A percentile compares a stretch with the other conserved stretches of the same genome.
Conservation (phyloP, 2,113 vertebrate species). For the Rhynchomys soricoides region DNA sequence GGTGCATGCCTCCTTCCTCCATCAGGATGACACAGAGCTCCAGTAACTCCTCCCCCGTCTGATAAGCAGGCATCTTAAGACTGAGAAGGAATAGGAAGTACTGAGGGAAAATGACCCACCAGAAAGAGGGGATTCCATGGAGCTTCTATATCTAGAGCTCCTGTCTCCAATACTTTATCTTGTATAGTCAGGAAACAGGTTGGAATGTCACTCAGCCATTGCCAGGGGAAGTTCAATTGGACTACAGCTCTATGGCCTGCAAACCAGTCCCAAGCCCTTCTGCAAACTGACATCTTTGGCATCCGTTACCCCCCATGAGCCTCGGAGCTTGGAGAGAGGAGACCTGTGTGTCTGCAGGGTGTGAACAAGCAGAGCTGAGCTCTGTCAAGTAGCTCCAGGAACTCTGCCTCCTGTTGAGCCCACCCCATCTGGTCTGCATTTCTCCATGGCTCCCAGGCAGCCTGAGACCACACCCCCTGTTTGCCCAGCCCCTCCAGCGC, state of each 20-base stretch:
- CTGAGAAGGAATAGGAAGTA: neutral
- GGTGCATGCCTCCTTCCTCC: neutral
- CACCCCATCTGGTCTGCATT: slow-evolving; percentile 82
- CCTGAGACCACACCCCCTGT: neutral
- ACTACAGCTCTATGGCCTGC: neutral
- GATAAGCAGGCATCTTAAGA: neutral
- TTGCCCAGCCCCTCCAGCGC: neutral
- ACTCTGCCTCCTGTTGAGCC: neutral
- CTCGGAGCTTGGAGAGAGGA: neutral
- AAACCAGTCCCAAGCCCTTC: neutral
- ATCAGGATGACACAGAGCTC: neutral
- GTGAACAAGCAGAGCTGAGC: neutral
- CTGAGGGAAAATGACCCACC: neutral
- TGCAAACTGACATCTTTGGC: neutral
- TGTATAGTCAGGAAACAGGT: fast-evolving
- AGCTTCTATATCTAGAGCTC: neutral
- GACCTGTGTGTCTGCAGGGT: neutral
- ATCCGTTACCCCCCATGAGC: neutral
- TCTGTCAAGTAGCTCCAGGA: slow-evolving; percentile 34
- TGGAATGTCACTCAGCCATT: neutral
- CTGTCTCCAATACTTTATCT: neutral
- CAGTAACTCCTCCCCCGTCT: neutral
- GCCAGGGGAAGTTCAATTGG: neutral
- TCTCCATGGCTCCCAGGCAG: slow-evolving; percentile 52
- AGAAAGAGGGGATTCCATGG: neutral